Percentiles rank a stretch among this genome's conserved stretches.
phyloP scores from a whole-genome alignment of 2,888 invertebrate genomes.

The Leptopilina drosophilae region DNA sequence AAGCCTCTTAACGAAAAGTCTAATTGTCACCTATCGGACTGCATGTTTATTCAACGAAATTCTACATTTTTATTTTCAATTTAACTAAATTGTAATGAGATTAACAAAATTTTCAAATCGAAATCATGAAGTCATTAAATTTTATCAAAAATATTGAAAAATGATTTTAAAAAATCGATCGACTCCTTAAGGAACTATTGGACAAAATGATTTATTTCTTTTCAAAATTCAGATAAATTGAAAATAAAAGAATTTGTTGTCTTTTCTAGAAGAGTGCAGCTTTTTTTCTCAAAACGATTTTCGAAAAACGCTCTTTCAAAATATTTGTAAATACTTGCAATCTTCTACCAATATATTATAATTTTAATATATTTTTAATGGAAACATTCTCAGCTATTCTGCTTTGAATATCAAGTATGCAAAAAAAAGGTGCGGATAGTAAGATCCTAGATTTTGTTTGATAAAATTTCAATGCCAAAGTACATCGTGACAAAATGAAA shows the following conservation, averaged over 20 bases:
- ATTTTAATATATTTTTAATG: conserved; percentile 69
- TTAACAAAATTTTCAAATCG: too few species aligned
- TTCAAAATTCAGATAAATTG: too few species aligned
- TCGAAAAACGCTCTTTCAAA: conserved; percentile 26
- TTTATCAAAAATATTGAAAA: too few species aligned
- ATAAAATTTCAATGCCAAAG: conserved; percentile 70
- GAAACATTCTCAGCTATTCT: conserved; percentile 64
- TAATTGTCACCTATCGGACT: conserved; percentile 61
- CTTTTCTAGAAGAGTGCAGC: conserved; percentile 65
- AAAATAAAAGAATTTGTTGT: too few species aligned
- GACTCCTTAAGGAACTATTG: too few species aligned
- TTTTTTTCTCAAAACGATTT: too few species aligned
- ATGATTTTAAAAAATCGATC: too few species aligned
- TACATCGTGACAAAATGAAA: conserved; percentile 56
- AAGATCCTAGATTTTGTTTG: conserved; percentile 63
- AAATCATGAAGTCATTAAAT: too few species aligned
- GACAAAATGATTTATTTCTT: too few species aligned
- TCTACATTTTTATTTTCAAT: too few species aligned
- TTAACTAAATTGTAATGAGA: too few species aligned
- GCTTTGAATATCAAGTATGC: conserved; percentile 64
- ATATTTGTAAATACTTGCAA: conserved; percentile 27
- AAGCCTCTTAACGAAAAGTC: conserved; percentile 64
- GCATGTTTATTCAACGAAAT: too few species aligned
- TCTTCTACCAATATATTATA: conserved; percentile 52
- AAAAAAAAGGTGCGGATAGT: conserved; percentile 56